Evolutionary conservation across 1,140 invertebrate species (phyloP), one percentile per base, ranked within the genome.

Genomic region (Pteromalus puparum): DNA sequence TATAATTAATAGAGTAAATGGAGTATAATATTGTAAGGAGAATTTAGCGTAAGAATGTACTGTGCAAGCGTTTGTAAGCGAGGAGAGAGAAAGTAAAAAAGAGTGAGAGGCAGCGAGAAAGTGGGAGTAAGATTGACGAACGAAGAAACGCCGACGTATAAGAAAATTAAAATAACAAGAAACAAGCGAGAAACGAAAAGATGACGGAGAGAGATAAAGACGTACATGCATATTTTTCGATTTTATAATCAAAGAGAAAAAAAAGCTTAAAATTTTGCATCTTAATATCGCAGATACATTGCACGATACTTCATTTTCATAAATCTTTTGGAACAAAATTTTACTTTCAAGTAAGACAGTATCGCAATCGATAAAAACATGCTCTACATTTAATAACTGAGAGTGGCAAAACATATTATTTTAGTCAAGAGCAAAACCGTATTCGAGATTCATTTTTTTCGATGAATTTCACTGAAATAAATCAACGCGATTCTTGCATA

Each of bases 1-100:
- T 93, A 93, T 92, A 92, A 92, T 92, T 92, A 93, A 91, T 92
- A 92, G 90, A 91, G 86, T 92, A 92, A 92, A 92, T 92, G 89
- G 91, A 85, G 91, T 92, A 93, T 92, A 91, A 92, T 93, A 92
- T 91, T 91, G 88, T 92, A 91, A 92, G 91, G 89, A 88, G 87
- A 90, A 88, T 90, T 86, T 90, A 89, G 89, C 83, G 85, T 93
- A 92, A 92, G 91, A 92, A 92, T 87, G 91, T 91, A 92, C 89
- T 90, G 90, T 91, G 90, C 90, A 90, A 91, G 82, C 86, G 89
- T 90, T 87, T 90, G 78, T 61, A 80, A 75, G 90, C 84, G 88
- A 90, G 87, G 78, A 84, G 83, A 80, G 76, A 68, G 75, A 81
- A 81, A 85, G 75, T 80, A 65, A 72, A 86, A 68, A 84, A 34